Base-by-base conservation (phyloP, 2,888 invertebrate genomes). In the Leistus spinibarbis region DNA sequence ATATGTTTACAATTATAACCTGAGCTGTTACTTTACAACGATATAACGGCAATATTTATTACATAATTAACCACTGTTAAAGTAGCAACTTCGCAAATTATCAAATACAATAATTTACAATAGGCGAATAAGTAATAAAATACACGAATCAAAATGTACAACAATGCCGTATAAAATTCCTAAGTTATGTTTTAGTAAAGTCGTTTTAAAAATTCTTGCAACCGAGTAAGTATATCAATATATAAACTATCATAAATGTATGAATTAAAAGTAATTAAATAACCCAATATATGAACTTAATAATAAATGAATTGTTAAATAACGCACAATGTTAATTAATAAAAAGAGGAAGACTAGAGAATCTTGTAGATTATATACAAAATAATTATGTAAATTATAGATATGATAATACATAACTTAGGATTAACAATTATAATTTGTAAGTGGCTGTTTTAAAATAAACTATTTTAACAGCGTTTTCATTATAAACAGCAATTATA, bases 341-440 rank as follows among this genome's bases (percentile, higher is more conserved):
- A 17, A 73, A 67, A 73, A 60, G 66, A 72, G 73, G 73, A 73
- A 73, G 73, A 73, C 73, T 73, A 73, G 73, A 9, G 22, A 64
- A n/a, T 53, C 56, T 70, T 54, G 54, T 24, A 57, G 65, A 72
- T 19, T 64, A 72, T 57, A 66, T 53, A 66, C 54, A 65, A 65
- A 66, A 66, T 72, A 56, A 73, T 16, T 56, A 56, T 56, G 56
- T 4, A 56, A 24, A 24, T 4, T 56, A 56, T 56, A 71, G 63
- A 64, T 64, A 71, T 16, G 17, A 54, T 63, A 70, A 70, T 65
- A 71, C 71, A 71, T 71, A 71, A 71, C 71, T 71, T 71, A 71
- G 71, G 71, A 71, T 71, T 71, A 71, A 71, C 71, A 71, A 71
- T 71, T 54, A 40, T 40, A 1, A 53, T 20, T 71, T 65, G n/a